Conservation (phyloP, 1,140 invertebrate species). For the Diuraphis noxia region DNA sequence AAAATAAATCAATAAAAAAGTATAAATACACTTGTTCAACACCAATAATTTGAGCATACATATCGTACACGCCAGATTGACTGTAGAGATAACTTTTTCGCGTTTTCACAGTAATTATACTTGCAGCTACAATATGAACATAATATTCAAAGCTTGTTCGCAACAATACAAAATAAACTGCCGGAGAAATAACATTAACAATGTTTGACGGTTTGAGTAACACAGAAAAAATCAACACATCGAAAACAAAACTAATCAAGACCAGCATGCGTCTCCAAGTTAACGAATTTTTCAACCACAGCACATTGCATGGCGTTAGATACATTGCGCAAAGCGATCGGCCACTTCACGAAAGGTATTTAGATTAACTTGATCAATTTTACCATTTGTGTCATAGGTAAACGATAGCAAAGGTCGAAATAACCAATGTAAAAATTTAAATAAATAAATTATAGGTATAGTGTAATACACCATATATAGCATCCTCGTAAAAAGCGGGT, state of each 20-base stretch:
- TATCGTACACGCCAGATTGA: not conserved
- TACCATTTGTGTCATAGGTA: not conserved
- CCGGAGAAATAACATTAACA: not conserved
- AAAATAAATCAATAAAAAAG: not conserved
- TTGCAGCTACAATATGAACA: not conserved
- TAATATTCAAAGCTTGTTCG: not conserved
- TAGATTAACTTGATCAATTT: not conserved
- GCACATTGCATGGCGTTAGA: conserved; percentile 71
- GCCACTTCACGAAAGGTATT: conserved; percentile 70
- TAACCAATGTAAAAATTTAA: not conserved
- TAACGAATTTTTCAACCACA: conserved; percentile 71
- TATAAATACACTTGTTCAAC: not conserved
- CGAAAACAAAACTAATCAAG: conserved; percentile 57
- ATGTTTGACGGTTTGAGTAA: conserved; percentile 23
- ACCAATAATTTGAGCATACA: conserved; percentile 3
- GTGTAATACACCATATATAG: no score
- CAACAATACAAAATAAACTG: not conserved
- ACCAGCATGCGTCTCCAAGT: conserved; percentile 69
- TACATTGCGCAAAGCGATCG: conserved; percentile 72
- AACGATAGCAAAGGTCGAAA: not conserved
- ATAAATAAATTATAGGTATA: not conserved
- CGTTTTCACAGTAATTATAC: not conserved
- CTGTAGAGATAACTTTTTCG: conserved; percentile 6
- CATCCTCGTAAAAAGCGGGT: no score
- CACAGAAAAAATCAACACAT: not conserved